Conservation (phyloP, 1,140 invertebrate genomes). For the Lasioglossum albipes region DNA sequence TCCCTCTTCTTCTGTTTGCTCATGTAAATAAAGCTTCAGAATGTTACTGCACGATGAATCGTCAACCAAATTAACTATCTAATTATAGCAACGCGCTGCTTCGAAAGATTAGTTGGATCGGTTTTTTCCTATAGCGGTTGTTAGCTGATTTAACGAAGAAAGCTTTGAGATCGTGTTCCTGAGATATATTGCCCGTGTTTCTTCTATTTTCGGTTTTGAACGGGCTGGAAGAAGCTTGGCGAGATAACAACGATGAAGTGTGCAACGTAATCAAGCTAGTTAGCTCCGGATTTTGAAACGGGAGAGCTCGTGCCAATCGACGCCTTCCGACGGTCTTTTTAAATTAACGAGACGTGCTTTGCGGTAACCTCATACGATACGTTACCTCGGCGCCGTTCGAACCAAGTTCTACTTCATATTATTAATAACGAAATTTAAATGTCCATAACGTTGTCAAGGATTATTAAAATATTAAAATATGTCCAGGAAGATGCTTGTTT, state of each 20-base stretch:
- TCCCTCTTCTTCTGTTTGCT: no score
- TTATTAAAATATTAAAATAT: no score
- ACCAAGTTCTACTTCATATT: background rate
- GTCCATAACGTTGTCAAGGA: background rate
- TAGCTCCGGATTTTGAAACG: constrained; percentile 16
- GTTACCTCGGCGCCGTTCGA: background rate
- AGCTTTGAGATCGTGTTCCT: no score
- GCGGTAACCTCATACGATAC: background rate
- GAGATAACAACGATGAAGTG: constrained; percentile 7
- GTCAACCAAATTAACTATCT: background rate
- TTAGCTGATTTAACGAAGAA: no score
- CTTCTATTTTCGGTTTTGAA: background rate
- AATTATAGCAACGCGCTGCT: background rate
- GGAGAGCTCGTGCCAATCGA: background rate
- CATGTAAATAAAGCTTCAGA: no score
- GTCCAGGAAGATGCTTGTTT: no score
- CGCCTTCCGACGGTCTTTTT: background rate
- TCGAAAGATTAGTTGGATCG: background rate
- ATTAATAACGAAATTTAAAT: background rate
- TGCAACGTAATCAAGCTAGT: constrained; percentile 18
- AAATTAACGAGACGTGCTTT: background rate
- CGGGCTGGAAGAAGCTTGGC: background rate
- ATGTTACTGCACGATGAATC: background rate
- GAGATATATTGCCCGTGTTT: background rate
- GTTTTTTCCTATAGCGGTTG: background rate